phyloP scores from a whole-genome alignment of 2,113 vertebrate genomes.

The Barnardius zonarius region DNA sequence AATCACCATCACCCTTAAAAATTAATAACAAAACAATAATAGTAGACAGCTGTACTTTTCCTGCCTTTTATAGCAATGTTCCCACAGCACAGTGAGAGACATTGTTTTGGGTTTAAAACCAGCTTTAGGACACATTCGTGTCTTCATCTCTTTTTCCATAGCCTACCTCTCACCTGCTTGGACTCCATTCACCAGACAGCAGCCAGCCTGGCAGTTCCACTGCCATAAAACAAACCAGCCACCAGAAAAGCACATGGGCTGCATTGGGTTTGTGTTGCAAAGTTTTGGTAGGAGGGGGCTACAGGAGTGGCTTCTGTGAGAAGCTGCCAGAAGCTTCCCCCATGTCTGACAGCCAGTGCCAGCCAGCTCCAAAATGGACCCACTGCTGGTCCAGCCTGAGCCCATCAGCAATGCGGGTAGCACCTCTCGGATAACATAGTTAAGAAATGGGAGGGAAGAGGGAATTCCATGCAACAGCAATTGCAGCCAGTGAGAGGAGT shows the following conservation, averaged over 20 bases:
- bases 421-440: accelerated
- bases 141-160: not conserved
- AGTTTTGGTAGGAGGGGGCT: not conserved
- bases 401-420: not conserved
- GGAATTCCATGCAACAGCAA: not conserved
- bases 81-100: not conserved
- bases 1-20: not conserved
- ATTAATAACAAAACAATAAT: constrained; percentile 23
- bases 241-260: not conserved
- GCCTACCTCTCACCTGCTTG: not conserved
- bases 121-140: not conserved
- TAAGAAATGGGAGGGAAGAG: not conserved
- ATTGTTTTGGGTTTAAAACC: not conserved
- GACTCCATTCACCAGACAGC: not conserved
- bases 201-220: not conserved
- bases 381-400: not conserved
- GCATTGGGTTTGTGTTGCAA: not conserved
- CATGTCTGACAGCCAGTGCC: not conserved
- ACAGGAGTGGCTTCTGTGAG: not conserved
- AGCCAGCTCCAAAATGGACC: accelerated
- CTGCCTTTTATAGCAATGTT: not conserved
- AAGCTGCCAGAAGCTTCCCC: not conserved
- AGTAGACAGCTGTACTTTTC: constrained; percentile 9
- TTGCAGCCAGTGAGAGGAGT: not conserved
- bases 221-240: not conserved